Evolutionary conservation across 1,140 invertebrate genomes (phyloP), one percentile per base, ranked within the genome.

Genomic region (Cephus cinctus): DNA sequence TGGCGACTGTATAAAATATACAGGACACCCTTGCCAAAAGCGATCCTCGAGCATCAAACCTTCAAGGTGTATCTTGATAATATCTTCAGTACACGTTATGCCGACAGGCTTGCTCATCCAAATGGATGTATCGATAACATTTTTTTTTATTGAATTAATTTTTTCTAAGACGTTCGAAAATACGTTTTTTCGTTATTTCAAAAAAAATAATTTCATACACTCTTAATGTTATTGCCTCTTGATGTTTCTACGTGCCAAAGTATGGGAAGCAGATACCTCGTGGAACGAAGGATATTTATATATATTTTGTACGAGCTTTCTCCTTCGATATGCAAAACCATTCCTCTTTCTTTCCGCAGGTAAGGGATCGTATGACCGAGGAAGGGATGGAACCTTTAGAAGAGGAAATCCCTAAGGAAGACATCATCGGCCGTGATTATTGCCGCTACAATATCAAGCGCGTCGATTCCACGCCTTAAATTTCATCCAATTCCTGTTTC

Each of bases 351-450:
- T 50, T 65, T 43, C 59, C 59, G 5, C 59, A 75, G 73, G 63
- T 72, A 42, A 61, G 70, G 47, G 67, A 75, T 59, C 58, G 53
- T 12, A 69, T 75, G 73, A 69, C 70, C 18, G 66, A 61, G 11
- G 69, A 71, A 22, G 72, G 72, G 11, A 62, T 73, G 47, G 72
- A 75, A 21, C 72, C 72, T 3, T 47, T 75, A 31, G 71, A 75
- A 39, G 72, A 73, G 34, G 71, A 75, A 40, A 75, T 75, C 42
- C 71, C 72, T 5, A 61, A 59, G 20, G 64, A 73, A 40, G 72
- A 75, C 51, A 72, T 75, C 54, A 70, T 71, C 49, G 72, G 72
- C 21, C 64, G 71, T n/a, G 67, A 72, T 50, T 73, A 75, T 52
- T 75, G 72, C 39, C 72, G 72, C 51, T 75, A 72, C 56, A 73